Evolutionary conservation across 2,888 invertebrate species (phyloP).

Genomic region (Bombylius major): DNA sequence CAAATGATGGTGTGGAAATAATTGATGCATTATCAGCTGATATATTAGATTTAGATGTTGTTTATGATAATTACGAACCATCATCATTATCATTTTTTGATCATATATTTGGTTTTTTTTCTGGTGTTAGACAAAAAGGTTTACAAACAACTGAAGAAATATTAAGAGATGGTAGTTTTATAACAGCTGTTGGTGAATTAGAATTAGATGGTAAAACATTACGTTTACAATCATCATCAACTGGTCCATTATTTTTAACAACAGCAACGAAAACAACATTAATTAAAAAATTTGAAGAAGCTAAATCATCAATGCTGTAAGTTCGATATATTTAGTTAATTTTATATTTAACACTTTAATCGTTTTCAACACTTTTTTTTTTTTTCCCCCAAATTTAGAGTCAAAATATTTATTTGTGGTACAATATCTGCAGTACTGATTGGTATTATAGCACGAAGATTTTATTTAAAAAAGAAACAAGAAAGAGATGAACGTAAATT

Average conservation of each 20-base stretch:
- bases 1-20: conserved; percentile 53
- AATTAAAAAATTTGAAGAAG: conserved; percentile 57
- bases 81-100: conserved; percentile 62
- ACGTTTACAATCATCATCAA: conserved; percentile 58
- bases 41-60: conserved; percentile 60
- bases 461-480: conserved; percentile 40
- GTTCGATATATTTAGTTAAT: conserved; percentile 8
- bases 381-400: conserved; percentile 28
- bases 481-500: conserved; percentile 44
- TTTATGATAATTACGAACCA: conserved; percentile 72
- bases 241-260: conserved; percentile 66
- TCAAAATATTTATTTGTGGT: conserved; percentile 43
- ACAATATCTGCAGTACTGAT: conserved; percentile 42
- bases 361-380: not conserved
- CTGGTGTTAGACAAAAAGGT: conserved; percentile 70
- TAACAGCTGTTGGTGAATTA: conserved; percentile 71
- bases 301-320: conserved; percentile 56
- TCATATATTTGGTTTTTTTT: conserved; percentile 74
- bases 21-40: conserved; percentile 63
- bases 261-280: conserved; percentile 64
- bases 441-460: conserved; percentile 42
- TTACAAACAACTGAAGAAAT: conserved; percentile 80
- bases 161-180: conserved; percentile 64
- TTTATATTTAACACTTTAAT: not conserved
- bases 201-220: conserved; percentile 50